These are phyloP conservation scores for Heliconius melpomene DNA, from an alignment of 1,140 invertebrate genomes.

Conservation along the genomic window DNA sequence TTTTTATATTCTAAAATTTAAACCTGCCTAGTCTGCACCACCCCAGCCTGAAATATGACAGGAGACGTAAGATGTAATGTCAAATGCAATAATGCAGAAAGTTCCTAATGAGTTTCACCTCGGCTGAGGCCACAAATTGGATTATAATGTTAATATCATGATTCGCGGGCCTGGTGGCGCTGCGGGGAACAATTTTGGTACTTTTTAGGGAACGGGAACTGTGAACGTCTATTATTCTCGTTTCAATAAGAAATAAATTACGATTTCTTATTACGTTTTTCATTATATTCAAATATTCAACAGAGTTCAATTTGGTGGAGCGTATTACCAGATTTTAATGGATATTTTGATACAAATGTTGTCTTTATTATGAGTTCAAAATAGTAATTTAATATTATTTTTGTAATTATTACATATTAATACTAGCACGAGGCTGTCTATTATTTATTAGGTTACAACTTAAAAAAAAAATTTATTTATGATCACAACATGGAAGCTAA, in stretches of 20 bases:
- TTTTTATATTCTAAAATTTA: background rate
- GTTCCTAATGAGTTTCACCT: slow-evolving; percentile 71
- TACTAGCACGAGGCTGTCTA: too few relatives aligned
- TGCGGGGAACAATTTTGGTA: slow-evolving; percentile 63
- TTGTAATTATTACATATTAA: too few relatives aligned
- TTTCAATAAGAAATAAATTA: slow-evolving; percentile 81
- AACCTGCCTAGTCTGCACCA: background rate
- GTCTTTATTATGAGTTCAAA: slow-evolving; percentile 15
- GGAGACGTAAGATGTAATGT: slow-evolving; percentile 49
- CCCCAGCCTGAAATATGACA: slow-evolving; percentile 1
- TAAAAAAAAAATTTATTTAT: too few relatives aligned
- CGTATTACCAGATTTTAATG: slow-evolving; percentile 70
- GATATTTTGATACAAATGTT: slow-evolving; percentile 40
- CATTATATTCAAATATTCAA: slow-evolving; percentile 73
- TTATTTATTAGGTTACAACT: too few relatives aligned
- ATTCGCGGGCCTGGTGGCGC: slow-evolving; percentile 54
- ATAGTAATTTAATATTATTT: background rate
- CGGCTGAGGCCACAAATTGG: slow-evolving; percentile 70
- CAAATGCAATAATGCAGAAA: slow-evolving; percentile 71
- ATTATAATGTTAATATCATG: slow-evolving; percentile 77
- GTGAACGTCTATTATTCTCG: slow-evolving; percentile 73
- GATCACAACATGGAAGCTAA: too few relatives aligned
- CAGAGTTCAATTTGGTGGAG: slow-evolving; percentile 69
- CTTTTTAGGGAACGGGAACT: slow-evolving; percentile 54
- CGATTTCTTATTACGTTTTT: slow-evolving; percentile 80